phyloP scores from a whole-genome alignment of 2,113 vertebrate genomes.

The Notothenia rossii region DNA sequence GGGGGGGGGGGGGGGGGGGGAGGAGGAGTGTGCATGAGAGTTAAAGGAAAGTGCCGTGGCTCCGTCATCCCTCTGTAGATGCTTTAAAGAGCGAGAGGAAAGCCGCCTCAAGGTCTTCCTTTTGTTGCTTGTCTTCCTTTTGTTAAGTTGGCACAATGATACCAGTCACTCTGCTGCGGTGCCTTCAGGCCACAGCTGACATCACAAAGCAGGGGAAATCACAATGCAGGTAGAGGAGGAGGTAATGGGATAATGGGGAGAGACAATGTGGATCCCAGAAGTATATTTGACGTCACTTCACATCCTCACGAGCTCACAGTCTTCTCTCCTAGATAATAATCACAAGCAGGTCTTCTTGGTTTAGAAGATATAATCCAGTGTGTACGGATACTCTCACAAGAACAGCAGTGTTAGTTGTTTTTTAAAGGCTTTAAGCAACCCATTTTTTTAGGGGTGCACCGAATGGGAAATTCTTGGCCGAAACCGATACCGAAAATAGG shows the following conservation, averaged over 20 bases:
- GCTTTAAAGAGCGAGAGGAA: constrained; percentile 44
- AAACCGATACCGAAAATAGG: too few relatives aligned
- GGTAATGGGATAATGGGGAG: constrained; percentile 7
- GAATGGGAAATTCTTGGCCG: too few relatives aligned
- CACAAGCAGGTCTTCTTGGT: neutral
- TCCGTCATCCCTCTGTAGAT: constrained; percentile 35
- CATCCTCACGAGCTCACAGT: neutral
- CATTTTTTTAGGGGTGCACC: too few relatives aligned
- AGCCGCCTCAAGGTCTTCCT: constrained; percentile 58
- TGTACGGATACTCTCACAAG: neutral
- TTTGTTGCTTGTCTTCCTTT: constrained; percentile 62
- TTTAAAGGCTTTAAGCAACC: neutral
- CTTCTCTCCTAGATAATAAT: neutral
- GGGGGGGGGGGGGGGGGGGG: too few relatives aligned
- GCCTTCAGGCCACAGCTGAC: constrained; percentile 49
- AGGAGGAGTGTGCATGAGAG: constrained; percentile 20
- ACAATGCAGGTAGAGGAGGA: constrained; percentile 42
- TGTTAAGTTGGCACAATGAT: constrained; percentile 61
- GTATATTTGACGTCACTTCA: neutral
- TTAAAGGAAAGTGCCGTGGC: constrained; percentile 42
- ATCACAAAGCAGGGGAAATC: constrained; percentile 25
- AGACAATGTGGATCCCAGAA: constrained; percentile 1
- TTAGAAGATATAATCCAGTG: neutral
- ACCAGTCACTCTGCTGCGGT: constrained; percentile 47
- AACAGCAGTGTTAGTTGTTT: neutral